Percentiles rank a stretch among this genome's conserved stretches.
phyloP scores from a whole-genome alignment of 2,113 vertebrate genomes.

The Geothlypis trichas region DNA sequence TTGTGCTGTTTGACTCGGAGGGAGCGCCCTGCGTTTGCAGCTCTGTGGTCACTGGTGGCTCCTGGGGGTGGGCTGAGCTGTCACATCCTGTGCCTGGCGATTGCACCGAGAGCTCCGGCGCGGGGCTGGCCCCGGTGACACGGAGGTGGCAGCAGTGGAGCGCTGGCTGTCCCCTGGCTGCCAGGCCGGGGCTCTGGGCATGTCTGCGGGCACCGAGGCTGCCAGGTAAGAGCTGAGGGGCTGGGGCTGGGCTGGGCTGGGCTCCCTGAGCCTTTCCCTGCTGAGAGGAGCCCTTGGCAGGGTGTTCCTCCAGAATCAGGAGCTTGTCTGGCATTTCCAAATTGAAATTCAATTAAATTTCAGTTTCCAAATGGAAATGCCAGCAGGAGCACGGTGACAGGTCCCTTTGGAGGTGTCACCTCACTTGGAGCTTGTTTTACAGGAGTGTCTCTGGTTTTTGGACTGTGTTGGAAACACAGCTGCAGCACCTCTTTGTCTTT shows the following conservation, averaged over 20 bases:
- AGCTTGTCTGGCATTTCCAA: background rate
- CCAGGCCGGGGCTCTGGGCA: background rate
- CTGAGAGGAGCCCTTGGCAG: background rate
- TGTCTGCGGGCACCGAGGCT: background rate
- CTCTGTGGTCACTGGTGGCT: background rate
- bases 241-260: background rate
- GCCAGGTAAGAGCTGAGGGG: background rate
- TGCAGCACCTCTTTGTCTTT: background rate
- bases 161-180: background rate
- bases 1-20: background rate
- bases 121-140: background rate
- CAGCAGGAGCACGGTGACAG: accelerated
- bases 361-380: background rate
- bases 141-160: background rate
- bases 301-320: accelerated
- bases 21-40: background rate
- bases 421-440: background rate
- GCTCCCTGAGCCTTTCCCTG: background rate
- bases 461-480: accelerated
- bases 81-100: background rate
- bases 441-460: accelerated
- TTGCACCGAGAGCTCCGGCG: background rate
- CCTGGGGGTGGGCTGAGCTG: background rate
- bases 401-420: accelerated
- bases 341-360: background rate